Percentiles rank a stretch among this genome's conserved stretches.
phyloP scores from a whole-genome alignment of 2,888 invertebrate genomes.

The Spatulosminthurus flaviceps region DNA sequence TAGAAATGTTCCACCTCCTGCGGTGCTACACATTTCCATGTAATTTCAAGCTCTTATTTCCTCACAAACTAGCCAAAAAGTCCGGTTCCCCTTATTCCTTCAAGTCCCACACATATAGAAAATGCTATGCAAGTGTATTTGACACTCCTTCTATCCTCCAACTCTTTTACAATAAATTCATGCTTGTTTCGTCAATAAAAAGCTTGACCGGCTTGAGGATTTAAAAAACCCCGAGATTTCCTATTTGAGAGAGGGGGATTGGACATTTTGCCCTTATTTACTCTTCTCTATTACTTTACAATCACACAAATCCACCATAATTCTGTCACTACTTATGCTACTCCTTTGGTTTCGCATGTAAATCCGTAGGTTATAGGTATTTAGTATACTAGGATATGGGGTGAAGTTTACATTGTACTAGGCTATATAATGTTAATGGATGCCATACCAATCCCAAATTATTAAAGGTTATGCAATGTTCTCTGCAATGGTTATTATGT shows the following conservation, averaged over 20 bases:
- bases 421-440: too few relatives aligned
- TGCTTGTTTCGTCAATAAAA: neutral
- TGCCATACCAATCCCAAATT: too few relatives aligned
- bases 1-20: constrained; percentile 41
- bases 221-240: constrained; percentile 18
- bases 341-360: too few relatives aligned
- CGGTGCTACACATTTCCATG: constrained; percentile 53
- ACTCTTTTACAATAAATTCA: too few relatives aligned
- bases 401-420: too few relatives aligned
- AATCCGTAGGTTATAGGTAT: too few relatives aligned
- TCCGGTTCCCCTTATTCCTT: neutral
- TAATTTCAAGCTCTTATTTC: constrained; percentile 41
- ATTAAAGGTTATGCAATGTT: constrained; percentile 14
- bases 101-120: neutral
- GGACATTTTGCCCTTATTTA: neutral
- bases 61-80: neutral
- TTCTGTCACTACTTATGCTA: too few relatives aligned
- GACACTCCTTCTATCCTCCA: constrained; percentile 12
- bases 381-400: too few relatives aligned
- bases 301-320: too few relatives aligned
- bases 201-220: neutral
- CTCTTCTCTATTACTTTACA: neutral
- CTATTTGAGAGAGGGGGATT: neutral
- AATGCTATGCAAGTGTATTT: too few relatives aligned
- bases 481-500: constrained; percentile 44